A percentile compares a stretch with the other conserved stretches of the same genome.
Evolutionary conservation across 1,140 invertebrate genomes (phyloP).

Genomic region (Papilio polytes): DNA sequence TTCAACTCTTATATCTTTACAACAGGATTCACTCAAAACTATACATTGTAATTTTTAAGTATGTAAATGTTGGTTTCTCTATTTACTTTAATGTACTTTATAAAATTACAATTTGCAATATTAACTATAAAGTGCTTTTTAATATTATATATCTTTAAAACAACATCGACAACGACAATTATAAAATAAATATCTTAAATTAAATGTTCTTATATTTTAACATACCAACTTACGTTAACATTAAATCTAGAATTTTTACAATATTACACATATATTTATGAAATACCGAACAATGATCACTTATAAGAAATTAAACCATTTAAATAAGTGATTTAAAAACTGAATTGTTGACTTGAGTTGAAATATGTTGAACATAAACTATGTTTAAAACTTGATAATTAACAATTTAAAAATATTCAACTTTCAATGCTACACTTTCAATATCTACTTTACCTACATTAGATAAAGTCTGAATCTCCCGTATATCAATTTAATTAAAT

Average conservation of each 20-base stretch:
- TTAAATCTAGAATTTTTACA: background rate
- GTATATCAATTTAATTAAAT: slow-evolving; percentile 44
- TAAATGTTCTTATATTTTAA: background rate
- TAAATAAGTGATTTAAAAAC: too few species aligned
- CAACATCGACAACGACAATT: slow-evolving; percentile 4
- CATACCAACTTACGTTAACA: background rate
- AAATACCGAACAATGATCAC: background rate
- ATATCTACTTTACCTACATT: background rate
- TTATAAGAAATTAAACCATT: background rate
- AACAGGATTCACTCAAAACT: background rate
- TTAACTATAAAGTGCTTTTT: slow-evolving; percentile 12
- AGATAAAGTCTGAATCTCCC: slow-evolving; percentile 25
- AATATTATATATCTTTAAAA: slow-evolving; percentile 4
- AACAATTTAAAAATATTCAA: slow-evolving; percentile 19
- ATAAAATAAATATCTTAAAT: slow-evolving; percentile 1
- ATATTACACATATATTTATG: background rate
- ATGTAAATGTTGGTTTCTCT: background rate
- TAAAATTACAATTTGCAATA: slow-evolving; percentile 12
- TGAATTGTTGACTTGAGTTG: too few species aligned
- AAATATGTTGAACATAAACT: too few species aligned
- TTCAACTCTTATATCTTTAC: background rate
- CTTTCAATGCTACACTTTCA: background rate
- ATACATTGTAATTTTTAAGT: background rate
- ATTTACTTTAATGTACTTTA: background rate
- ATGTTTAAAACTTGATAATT: background rate